Evolutionary conservation across 2,888 invertebrate species (phyloP).

Genomic region (Minunthozetes semirufus): DNA sequence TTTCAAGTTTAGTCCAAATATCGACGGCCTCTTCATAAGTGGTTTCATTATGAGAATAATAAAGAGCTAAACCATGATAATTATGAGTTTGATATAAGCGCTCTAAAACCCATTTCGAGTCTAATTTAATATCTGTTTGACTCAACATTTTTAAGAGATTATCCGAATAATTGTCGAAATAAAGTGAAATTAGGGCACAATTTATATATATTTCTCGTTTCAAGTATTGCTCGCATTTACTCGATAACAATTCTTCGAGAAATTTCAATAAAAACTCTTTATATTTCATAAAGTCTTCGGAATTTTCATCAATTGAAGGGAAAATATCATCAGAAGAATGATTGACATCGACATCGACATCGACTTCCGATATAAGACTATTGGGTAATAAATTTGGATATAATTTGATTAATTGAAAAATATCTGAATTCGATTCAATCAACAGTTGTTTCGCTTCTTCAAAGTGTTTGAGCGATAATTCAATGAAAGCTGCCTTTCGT

Average conservation of each 20-base stretch:
- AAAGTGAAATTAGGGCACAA: conserved; percentile 50
- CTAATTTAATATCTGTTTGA: conserved; percentile 45
- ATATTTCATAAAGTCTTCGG: conserved; percentile 45
- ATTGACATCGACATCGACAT: too few relatives aligned
- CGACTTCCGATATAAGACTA: conserved; percentile 49
- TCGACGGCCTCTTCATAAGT: conserved; percentile 31
- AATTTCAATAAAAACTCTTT: conserved; percentile 49
- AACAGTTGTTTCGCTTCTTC: conserved; percentile 51
- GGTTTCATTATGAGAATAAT: conserved; percentile 46
- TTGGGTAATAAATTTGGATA: conserved; percentile 49
- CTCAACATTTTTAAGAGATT: conserved; percentile 46
- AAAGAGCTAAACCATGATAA: conserved; percentile 50
- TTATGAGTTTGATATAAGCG: conserved; percentile 48
- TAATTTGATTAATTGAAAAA: conserved; percentile 50
- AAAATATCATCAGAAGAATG: conserved; percentile 52
- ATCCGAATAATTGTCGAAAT: conserved; percentile 48
- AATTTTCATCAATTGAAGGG: conserved; percentile 48
- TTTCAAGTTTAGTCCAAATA: conserved; percentile 19
- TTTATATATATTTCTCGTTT: conserved; percentile 47
- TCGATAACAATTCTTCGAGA: conserved; percentile 48
- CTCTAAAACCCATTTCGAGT: conserved; percentile 49
- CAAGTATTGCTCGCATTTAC: conserved; percentile 40
- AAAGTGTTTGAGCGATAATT: conserved; percentile 51
- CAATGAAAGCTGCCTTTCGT: conserved; percentile 53
- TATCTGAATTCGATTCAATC: conserved; percentile 49